phyloP scores from a whole-genome alignment of 2,888 invertebrate genomes.

The Drosophila parthenogenetica region DNA sequence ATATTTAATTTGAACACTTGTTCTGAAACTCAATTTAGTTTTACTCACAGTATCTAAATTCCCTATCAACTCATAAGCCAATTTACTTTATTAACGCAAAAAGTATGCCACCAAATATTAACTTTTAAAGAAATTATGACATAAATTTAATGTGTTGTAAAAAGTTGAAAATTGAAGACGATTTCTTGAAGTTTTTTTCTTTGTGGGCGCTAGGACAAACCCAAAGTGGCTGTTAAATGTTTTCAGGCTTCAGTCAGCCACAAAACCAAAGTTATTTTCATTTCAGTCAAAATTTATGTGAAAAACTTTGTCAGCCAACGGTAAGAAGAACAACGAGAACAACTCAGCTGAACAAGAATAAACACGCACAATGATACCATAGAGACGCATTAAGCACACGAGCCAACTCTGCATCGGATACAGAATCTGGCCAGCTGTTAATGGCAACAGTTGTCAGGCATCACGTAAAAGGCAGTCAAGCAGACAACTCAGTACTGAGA shows the following conservation, averaged over 20 bases:
- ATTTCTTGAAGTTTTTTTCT: no score
- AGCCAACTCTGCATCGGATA: constrained; percentile 39
- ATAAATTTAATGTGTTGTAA: neutral
- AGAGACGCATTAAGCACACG: constrained; percentile 70
- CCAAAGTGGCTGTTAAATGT: constrained; percentile 37
- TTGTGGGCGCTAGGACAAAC: constrained; percentile 11
- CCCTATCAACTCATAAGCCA: no score
- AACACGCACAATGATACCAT: constrained; percentile 62
- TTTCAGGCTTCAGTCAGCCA: constrained; percentile 42
- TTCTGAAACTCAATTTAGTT: no score
- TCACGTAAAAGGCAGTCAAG: constrained; percentile 35
- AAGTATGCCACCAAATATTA: neutral
- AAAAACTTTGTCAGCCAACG: constrained; percentile 60
- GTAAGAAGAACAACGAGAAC: constrained; percentile 40
- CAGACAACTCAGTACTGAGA: neutral
- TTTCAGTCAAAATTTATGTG: constrained; percentile 53
- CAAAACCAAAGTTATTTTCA: constrained; percentile 57
- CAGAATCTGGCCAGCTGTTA: constrained; percentile 65
- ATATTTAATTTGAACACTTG: no score
- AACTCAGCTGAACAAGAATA: constrained; percentile 17
- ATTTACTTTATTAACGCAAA: no score
- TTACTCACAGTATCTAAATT: no score
- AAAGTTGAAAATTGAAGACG: neutral
- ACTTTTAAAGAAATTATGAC: neutral
- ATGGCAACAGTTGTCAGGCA: constrained; percentile 79